Conservation (phyloP, 2,888 invertebrate species). For the Oxyscelio sp. region DNA sequence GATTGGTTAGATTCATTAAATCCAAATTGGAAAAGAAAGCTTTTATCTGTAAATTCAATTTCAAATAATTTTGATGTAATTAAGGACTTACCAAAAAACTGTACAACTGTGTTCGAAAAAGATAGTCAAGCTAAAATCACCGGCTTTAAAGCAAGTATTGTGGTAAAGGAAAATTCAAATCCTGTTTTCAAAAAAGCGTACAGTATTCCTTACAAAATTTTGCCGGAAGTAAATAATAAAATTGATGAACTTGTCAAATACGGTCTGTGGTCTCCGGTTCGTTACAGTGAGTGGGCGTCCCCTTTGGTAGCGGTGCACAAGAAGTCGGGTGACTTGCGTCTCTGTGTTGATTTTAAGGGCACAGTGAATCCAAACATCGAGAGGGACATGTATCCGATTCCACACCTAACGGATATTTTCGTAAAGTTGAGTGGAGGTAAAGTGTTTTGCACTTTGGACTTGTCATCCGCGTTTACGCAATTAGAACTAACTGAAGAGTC, state of each 20-base stretch:
- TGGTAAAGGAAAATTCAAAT: constrained; percentile 12
- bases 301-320: constrained; percentile 21
- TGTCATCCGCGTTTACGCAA: constrained; percentile 55
- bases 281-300: constrained; percentile 42
- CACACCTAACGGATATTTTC: constrained; percentile 16
- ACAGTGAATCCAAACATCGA: constrained; percentile 11
- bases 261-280: constrained; percentile 14
- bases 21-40: neutral
- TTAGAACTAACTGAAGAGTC: constrained; percentile 41
- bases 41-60: no score
- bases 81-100: no score
- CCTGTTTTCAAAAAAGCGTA: constrained; percentile 34
- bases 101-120: neutral
- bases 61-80: no score
- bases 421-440: neutral
- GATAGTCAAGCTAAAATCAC: no score
- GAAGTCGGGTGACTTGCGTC: constrained; percentile 12
- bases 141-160: neutral
- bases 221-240: constrained; percentile 16
- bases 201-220: constrained; percentile 28
- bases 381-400: constrained; percentile 14
- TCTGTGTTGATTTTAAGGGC: constrained; percentile 16
- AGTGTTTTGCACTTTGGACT: constrained; percentile 44
- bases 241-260: constrained; percentile 15
- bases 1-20: constrained; percentile 14